phyloP scores from a whole-genome alignment of 2,113 vertebrate genomes.

The Platycercus adscitus region DNA sequence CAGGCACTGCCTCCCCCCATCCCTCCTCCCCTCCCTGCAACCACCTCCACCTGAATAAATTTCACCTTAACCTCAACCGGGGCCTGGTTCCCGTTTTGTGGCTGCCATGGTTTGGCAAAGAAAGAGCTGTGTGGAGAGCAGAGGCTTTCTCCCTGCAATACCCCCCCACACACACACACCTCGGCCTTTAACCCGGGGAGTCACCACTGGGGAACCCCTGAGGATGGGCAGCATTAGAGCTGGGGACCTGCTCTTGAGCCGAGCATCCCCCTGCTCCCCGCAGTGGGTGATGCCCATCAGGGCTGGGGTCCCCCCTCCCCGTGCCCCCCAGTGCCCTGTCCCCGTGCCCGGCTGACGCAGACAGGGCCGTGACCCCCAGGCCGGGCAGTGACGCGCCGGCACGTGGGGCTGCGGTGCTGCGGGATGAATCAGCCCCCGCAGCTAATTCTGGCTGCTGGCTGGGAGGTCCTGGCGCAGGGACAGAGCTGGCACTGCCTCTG shows the following conservation, averaged over 20 bases:
- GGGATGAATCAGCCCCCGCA: background rate
- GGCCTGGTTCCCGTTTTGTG: background rate
- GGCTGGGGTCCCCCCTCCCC: background rate
- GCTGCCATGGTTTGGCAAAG: background rate
- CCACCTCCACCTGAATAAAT: slow-evolving; percentile 43
- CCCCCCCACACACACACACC: background rate
- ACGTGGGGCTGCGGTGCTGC: background rate
- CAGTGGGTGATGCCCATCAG: background rate
- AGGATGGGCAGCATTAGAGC: slow-evolving; percentile 59
- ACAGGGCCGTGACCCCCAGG: background rate
- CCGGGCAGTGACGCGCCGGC: background rate
- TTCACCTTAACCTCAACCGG: slow-evolving; percentile 46
- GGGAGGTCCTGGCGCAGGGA: background rate
- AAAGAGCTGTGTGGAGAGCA: background rate
- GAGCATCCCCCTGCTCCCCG: background rate
- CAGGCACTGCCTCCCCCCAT: background rate
- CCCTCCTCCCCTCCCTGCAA: background rate
- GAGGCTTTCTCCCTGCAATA: background rate
- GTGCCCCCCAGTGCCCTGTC: background rate
- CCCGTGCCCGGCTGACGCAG: background rate
- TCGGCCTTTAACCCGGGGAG: background rate
- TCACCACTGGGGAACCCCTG: background rate
- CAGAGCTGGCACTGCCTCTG: background rate
- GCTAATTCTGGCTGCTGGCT: slow-evolving; percentile 36
- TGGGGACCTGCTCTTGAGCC: background rate